These are phyloP conservation scores for Pontoporia blainvillei DNA, from an alignment of 2,113 vertebrate genomes.

Conservation along the genomic window DNA sequence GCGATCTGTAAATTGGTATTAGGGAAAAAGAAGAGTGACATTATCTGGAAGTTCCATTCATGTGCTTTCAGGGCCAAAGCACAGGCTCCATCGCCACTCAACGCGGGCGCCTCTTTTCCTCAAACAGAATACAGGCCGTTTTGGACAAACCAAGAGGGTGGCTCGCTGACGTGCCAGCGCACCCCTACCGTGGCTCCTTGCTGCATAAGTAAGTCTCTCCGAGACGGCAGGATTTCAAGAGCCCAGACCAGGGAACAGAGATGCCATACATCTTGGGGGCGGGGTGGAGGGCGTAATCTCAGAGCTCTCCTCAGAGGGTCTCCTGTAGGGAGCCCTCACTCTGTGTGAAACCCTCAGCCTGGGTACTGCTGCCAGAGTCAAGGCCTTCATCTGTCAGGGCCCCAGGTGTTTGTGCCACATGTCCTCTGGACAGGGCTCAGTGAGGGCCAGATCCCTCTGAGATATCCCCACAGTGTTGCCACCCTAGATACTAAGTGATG, in stretches of 20 bases:
- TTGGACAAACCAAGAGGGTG: neutral
- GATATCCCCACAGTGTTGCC: fast-evolving
- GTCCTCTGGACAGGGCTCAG: neutral
- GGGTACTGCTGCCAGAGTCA: neutral
- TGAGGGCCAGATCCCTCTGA: neutral
- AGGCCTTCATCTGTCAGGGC: neutral
- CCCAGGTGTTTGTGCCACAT: fast-evolving
- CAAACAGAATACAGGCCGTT: neutral
- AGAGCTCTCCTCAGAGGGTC: neutral
- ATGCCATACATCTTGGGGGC: fast-evolving
- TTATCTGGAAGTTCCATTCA: neutral
- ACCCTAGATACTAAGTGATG: neutral
- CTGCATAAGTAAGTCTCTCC: neutral
- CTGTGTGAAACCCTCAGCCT: neutral
- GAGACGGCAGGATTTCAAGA: neutral
- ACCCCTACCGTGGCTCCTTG: fast-evolving
- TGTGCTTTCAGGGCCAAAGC: neutral
- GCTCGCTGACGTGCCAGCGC: neutral
- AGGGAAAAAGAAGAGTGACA: slow-evolving; percentile 9
- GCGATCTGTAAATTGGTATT: neutral
- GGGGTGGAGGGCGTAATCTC: neutral
- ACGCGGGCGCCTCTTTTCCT: neutral
- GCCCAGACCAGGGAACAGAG: neutral
- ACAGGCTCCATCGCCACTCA: fast-evolving
- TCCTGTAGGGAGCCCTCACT: neutral